phyloP scores from a whole-genome alignment of 2,888 invertebrate genomes.

The Philonicus albiceps region DNA sequence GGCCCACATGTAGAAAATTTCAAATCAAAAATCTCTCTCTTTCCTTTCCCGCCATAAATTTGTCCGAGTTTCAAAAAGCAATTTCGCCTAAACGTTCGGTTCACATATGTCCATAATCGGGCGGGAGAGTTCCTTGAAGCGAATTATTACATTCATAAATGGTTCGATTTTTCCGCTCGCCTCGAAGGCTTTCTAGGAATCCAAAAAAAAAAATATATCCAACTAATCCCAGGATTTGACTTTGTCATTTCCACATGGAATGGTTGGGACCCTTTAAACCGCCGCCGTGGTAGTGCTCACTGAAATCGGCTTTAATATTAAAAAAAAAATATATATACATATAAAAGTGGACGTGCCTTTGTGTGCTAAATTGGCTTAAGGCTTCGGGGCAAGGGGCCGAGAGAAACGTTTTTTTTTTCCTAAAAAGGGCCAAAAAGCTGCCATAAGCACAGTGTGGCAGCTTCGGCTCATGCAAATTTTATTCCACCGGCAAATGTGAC shows the following conservation, averaged over 20 bases:
- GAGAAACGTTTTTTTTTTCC: background rate
- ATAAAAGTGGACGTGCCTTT: slow-evolving; percentile 8
- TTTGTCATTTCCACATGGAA: slow-evolving; percentile 27
- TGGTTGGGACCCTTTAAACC: background rate
- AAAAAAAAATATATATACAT: no score
- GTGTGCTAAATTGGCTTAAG: background rate
- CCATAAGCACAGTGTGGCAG: background rate
- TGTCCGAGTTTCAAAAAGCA: slow-evolving; percentile 2
- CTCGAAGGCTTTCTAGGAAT: background rate
- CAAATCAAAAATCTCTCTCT: background rate
- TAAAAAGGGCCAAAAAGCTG: background rate
- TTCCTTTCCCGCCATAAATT: background rate
- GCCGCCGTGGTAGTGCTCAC: background rate
- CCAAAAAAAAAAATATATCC: background rate
- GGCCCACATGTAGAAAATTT: background rate
- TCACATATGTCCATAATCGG: slow-evolving; percentile 23
- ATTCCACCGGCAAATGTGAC: background rate
- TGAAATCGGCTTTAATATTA: background rate
- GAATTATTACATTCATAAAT: slow-evolving; percentile 24
- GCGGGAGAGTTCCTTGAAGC: background rate
- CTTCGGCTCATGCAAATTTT: slow-evolving; percentile 10
- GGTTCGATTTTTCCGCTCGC: slow-evolving; percentile 10
- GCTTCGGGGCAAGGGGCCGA: background rate
- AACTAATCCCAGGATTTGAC: slow-evolving; percentile 26
- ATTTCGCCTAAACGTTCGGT: background rate